Base-by-base conservation (phyloP, 2,797 vertebrate species). In the Melanotaenia trifasciata region DNA sequence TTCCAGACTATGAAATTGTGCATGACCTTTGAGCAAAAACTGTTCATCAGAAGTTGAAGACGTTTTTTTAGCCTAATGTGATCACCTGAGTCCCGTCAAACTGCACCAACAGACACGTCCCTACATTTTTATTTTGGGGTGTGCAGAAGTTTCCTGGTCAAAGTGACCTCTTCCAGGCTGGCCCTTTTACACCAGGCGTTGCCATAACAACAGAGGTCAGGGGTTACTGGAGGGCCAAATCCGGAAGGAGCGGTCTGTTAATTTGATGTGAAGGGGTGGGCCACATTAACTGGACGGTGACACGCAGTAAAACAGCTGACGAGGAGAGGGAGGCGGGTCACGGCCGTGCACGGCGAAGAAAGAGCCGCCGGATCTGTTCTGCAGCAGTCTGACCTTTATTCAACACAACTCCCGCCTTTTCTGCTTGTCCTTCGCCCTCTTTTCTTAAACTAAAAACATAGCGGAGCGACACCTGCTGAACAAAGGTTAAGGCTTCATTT, bases 131-230 rank as follows among this genome's bases (percentile, higher is more conserved):
- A 40, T 13, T 51, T 51, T 22, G 50, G 7, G 47, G 20, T 50
- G 47, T n/a, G n/a, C 32, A 33, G 32, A 33, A 33, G 32, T 33
- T 33, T 50, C n/a, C 8, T 26, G 61, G 58, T 1, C 3, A 35
- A 33, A 38, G 62, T 67, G 82, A 88, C 87, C 80, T 79, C 78
- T 79, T 56, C 24, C 58, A 30, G 73, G 57, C 50, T 33, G 59
- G 60, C 54, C 65, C 38, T 51, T 65, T 68, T 78, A 53, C 67
- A 81, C 70, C 47, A 47, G 10, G 56, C 63, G 3, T 83, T 71
- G 64, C 83, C 83, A 76, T 70, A 67, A 85, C 80, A 82, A 87
- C 88, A 13, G 63, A 72, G 89, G 84, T 84, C 86, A 86, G 67
- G 22, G 83, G 78, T 91, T 54, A 82, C 68, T 7, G 51, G 11